phyloP scores from a whole-genome alignment of 2,888 invertebrate species.

The Patella pellucida region DNA sequence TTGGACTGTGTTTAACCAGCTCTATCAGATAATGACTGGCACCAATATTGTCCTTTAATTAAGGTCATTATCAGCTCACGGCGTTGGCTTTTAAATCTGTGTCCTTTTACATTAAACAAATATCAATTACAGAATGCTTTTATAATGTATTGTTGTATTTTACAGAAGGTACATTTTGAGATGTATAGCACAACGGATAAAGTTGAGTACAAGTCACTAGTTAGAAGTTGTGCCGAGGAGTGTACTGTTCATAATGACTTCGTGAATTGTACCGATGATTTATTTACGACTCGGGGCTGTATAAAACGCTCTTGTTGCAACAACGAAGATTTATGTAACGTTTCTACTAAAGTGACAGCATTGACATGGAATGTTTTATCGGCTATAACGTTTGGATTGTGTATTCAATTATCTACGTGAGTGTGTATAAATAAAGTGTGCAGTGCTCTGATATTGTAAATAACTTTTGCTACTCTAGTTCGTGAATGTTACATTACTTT shows the following conservation, averaged over 20 bases:
- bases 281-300: slow-evolving; percentile 51
- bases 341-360: slow-evolving; percentile 3
- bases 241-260: slow-evolving; percentile 52
- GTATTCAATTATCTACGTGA: too few species aligned
- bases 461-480: too few species aligned
- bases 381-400: too few species aligned
- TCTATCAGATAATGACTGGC: too few species aligned
- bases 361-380: too few species aligned
- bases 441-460: too few species aligned
- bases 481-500: too few species aligned
- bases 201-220: slow-evolving; percentile 43
- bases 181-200: slow-evolving; percentile 48
- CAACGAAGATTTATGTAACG: slow-evolving; percentile 55
- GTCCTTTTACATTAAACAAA: not conserved
- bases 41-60: too few species aligned
- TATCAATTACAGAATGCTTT: not conserved
- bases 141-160: slow-evolving; percentile 14
- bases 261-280: slow-evolving; percentile 46
- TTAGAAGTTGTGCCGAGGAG: slow-evolving; percentile 54
- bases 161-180: slow-evolving; percentile 57
- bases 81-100: too few species aligned
- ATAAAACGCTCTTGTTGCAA: slow-evolving; percentile 50
- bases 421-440: too few species aligned
- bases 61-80: too few species aligned
- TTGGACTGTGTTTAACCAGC: too few species aligned